Evolutionary conservation across 2,888 invertebrate genomes (phyloP).

Genomic region (Ariolimax columbianus): DNA sequence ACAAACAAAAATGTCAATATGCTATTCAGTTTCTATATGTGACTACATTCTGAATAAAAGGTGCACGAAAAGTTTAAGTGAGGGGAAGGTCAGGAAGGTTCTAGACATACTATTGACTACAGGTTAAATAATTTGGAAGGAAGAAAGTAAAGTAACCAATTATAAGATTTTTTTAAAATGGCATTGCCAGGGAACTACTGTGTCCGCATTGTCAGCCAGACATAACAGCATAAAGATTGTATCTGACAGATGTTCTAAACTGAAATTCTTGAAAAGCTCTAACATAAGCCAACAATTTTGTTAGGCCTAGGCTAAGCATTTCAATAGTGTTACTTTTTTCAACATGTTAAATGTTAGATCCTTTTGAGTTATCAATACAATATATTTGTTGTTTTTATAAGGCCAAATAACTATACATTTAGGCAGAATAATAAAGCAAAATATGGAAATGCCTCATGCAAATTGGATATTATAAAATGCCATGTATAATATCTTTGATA

Average conservation of each 20-base stretch:
- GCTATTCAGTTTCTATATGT: not conserved
- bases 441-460: slow-evolving; percentile 13
- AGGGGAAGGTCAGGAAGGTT: not conserved
- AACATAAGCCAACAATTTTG: not conserved
- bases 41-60: not conserved
- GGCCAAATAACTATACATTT: not conserved
- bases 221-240: not conserved
- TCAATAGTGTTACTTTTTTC: not conserved
- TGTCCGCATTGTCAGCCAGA: not conserved
- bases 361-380: not conserved
- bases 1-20: not conserved
- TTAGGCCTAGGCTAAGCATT: slow-evolving; percentile 12
- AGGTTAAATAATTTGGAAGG: not conserved
- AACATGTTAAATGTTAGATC: not conserved
- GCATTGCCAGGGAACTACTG: not conserved
- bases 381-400: not conserved
- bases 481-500: not conserved
- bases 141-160: not conserved
- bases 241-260: not conserved
- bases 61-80: not conserved
- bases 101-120: not conserved
- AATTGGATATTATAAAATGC: not conserved
- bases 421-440: slow-evolving; percentile 5
- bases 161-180: not conserved
- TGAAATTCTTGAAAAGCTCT: not conserved